These are phyloP conservation scores for Alloplasta piceator DNA, from an alignment of 2,888 invertebrate species.

Conservation along the genomic window DNA sequence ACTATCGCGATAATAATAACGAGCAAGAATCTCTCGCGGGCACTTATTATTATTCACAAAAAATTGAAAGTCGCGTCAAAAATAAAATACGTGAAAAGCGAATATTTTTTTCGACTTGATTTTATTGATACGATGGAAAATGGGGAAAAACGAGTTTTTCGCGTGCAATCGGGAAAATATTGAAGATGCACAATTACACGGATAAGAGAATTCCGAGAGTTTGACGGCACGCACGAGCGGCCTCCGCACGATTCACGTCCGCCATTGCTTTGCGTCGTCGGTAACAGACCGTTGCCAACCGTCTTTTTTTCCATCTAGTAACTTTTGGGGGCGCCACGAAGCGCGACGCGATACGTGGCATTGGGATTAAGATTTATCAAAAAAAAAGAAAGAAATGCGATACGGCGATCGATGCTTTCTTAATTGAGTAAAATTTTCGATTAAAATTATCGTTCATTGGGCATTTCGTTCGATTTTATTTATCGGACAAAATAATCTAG, in stretches of 20 bases:
- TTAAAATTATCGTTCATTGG: no score
- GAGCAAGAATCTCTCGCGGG: not conserved
- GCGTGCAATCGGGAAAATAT: conserved; percentile 48
- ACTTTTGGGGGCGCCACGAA: conserved; percentile 51
- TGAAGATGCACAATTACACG: conserved; percentile 42
- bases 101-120: conserved; percentile 56
- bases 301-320: conserved; percentile 31
- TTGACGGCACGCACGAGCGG: conserved; percentile 74
- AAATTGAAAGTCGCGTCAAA: conserved; percentile 60
- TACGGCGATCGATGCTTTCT: no score
- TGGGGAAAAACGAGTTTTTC: conserved; percentile 22
- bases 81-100: conserved; percentile 61
- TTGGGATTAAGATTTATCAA: not conserved
- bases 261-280: conserved; percentile 74
- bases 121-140: conserved; percentile 49
- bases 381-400: no score
- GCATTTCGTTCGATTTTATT: no score
- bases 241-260: conserved; percentile 70
- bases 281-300: conserved; percentile 62
- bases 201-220: conserved; percentile 32
- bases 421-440: no score
- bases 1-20: not conserved
- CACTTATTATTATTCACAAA: not conserved
- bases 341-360: conserved; percentile 51
- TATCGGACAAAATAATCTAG: not conserved